Evolutionary conservation across 1,140 invertebrate genomes (phyloP).

Genomic region (Zaprionus gabonicus): DNA sequence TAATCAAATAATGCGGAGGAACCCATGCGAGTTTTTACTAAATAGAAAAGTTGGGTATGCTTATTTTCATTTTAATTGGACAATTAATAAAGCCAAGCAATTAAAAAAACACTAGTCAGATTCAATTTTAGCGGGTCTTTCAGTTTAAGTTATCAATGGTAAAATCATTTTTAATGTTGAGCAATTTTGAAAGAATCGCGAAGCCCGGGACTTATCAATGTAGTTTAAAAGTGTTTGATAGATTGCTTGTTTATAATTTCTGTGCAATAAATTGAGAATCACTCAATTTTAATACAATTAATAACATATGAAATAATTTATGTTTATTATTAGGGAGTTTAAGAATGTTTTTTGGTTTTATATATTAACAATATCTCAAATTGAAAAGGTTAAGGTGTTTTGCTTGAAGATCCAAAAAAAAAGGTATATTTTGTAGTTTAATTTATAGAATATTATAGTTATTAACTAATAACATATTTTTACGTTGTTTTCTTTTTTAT

Average conservation of each 20-base stretch:
- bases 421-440: no score
- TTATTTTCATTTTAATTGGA: background rate
- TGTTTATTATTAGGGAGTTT: no score
- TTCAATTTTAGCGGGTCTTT: constrained; percentile 54
- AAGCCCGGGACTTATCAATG: background rate
- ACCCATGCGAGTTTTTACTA: no score
- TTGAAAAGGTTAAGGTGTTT: no score
- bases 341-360: no score
- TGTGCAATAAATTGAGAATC: background rate
- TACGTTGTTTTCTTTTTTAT: no score
- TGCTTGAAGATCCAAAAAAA: no score
- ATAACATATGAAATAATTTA: no score
- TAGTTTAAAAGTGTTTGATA: background rate
- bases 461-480: no score
- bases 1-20: background rate
- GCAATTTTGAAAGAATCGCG: background rate
- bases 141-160: constrained; percentile 11
- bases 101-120: constrained; percentile 50
- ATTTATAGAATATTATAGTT: no score
- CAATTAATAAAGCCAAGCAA: constrained; percentile 43
- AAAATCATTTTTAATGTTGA: background rate
- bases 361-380: no score
- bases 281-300: background rate
- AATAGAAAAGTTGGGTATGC: background rate
- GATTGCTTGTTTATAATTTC: background rate